A percentile compares a stretch with the other conserved stretches of the same genome.
Conservation (phyloP, 2,113 vertebrate genomes). For the Anguilla rostrata region DNA sequence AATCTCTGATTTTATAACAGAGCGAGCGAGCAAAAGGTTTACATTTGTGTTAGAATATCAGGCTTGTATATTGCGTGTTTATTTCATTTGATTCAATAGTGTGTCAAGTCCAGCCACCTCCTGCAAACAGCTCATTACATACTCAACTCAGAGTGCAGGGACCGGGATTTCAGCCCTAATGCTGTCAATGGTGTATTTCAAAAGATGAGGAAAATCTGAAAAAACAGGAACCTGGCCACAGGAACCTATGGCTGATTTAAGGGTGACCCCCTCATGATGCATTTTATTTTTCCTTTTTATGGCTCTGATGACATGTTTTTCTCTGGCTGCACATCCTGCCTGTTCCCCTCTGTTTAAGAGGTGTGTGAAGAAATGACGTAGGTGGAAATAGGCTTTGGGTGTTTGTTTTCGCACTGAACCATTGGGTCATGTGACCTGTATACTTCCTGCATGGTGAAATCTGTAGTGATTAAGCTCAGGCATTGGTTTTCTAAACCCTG, state of each 20-base stretch:
- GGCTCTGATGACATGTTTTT: background rate
- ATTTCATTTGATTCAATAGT: background rate
- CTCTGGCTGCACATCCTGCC: background rate
- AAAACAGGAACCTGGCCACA: background rate
- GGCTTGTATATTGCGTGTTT: background rate
- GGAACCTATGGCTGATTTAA: background rate
- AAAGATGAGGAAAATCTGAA: background rate
- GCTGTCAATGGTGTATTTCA: background rate
- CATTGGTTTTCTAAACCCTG: background rate
- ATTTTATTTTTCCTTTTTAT: background rate
- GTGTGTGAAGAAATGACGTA: background rate
- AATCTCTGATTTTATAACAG: background rate
- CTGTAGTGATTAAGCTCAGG: background rate
- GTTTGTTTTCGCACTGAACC: background rate
- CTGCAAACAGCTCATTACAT: background rate
- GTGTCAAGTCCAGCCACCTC: background rate
- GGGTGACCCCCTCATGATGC: background rate
- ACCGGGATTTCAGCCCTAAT: background rate
- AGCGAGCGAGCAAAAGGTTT: background rate
- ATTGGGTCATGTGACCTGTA: background rate
- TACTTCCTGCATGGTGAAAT: background rate
- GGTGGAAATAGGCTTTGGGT: background rate
- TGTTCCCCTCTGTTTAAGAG: background rate
- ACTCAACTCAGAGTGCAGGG: background rate
- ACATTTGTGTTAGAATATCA: background rate